These are phyloP conservation scores for Propithecus coquereli DNA, from an alignment of 2,113 vertebrate genomes.

Conservation along the genomic window DNA sequence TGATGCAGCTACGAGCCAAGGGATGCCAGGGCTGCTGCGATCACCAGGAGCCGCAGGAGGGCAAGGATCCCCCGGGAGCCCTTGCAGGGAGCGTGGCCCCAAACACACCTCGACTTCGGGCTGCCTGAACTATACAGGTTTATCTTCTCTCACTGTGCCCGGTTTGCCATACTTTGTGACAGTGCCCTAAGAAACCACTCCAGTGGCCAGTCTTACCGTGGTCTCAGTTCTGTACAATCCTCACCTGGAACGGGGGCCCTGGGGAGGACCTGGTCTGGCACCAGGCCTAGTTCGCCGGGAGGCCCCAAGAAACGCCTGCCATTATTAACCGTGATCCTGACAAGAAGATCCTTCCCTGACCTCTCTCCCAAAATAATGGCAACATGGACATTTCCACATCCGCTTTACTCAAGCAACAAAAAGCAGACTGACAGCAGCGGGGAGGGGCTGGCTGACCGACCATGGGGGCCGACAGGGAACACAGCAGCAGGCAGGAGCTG, in stretches of 20 bases:
- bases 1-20: not conserved
- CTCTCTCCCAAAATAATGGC: not conserved
- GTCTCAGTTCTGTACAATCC: not conserved
- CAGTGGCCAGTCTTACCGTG: not conserved
- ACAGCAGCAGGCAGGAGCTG: not conserved
- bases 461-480: accelerated
- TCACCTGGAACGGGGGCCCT: not conserved
- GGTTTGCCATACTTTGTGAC: not conserved
- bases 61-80: not conserved
- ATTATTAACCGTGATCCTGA: not conserved
- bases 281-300: not conserved
- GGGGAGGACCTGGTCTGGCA: not conserved
- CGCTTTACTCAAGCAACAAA: conserved; percentile 4
- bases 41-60: not conserved
- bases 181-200: not conserved
- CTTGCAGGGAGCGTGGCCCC: not conserved
- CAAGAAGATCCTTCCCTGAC: accelerated
- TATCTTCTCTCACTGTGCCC: not conserved
- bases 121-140: not conserved
- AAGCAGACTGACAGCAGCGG: accelerated
- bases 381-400: accelerated
- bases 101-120: not conserved
- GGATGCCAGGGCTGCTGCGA: too few relatives aligned
- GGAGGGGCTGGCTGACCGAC: not conserved
- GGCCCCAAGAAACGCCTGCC: not conserved